Evolutionary conservation across 2,888 invertebrate genomes (phyloP).

Genomic region (Rhimphoctona megacephalus): DNA sequence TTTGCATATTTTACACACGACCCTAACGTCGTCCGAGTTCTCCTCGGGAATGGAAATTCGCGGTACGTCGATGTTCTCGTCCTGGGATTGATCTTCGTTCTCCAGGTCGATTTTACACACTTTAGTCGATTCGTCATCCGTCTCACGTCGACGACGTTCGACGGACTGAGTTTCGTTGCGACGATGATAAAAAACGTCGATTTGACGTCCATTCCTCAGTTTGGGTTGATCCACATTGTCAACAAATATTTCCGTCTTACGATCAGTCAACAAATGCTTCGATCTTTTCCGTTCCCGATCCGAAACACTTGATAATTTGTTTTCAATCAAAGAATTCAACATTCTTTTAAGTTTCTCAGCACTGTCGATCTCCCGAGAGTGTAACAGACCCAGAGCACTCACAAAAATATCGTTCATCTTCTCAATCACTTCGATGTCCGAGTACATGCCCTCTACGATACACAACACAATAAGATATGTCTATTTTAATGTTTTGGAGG

Average conservation of each 20-base stretch:
- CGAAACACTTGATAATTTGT: slow-evolving; percentile 63
- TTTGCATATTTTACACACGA: slow-evolving; percentile 76
- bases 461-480: not conserved
- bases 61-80: slow-evolving; percentile 75
- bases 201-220: not conserved
- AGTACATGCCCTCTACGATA: slow-evolving; percentile 67
- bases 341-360: slow-evolving; percentile 75
- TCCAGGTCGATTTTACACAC: not conserved
- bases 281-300: slow-evolving; percentile 24
- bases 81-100: slow-evolving; percentile 28
- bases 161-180: not conserved
- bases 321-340: slow-evolving; percentile 73
- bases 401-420: slow-evolving; percentile 74
- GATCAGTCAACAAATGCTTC: not conserved
- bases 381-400: slow-evolving; percentile 75
- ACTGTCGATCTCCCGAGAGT: slow-evolving; percentile 76
- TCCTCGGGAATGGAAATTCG: slow-evolving; percentile 81
- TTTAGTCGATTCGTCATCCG: slow-evolving; percentile 29
- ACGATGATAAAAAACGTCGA: not conserved
- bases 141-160: slow-evolving; percentile 5
- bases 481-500: slow-evolving; percentile 16
- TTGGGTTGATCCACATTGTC: not conserved
- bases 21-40: slow-evolving; percentile 73
- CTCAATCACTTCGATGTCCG: slow-evolving; percentile 63
- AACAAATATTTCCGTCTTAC: not conserved